Base-by-base conservation (phyloP, 2,888 invertebrate species). In the Aspidiotus rigidus region DNA sequence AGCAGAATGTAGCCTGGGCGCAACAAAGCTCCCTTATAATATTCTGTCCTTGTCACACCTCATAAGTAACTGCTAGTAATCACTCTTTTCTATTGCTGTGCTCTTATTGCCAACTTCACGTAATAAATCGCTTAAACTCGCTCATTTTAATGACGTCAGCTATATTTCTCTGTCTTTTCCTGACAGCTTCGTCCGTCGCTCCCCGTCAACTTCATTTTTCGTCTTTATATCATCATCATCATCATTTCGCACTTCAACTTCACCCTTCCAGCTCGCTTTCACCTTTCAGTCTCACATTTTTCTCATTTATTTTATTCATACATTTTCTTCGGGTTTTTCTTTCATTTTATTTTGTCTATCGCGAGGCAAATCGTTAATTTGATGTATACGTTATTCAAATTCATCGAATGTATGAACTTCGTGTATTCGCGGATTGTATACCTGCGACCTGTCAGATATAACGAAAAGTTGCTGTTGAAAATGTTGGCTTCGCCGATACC, bases 81-180 rank as follows among this genome's bases (percentile, higher is more conserved):
- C 67, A 67, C 59, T 67, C 67, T 67, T 67, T 67, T 67, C 67
- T 67, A 67, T 67, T 67, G 67, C 67, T 67, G 28, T 28, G 67
- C 67, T 67, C 67, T 67, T 67, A 67, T 67, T 67, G 67, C 67
- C 67, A 67, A 67, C 67, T 67, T 41, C 67, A 59, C 67, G 67
- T 67, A 67, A 67, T 67, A 67, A 67, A 67, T 67, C 67, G 67
- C 67, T 67, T 60, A 67, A 67, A 67, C 67, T 67, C 67, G 67
- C 67, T 67, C 67, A 67, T 67, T 67, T 67, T 67, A 67, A 67
- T 67, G 67, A 67, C 67, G 67, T 67, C 67, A 67, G 67, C 67
- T 67, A 67, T 67, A 67, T 67, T 67, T 67, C 67, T 67, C 67
- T 67, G 67, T 67, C 67, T 67, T 67, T 67, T 60, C 67, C 59